Evolutionary conservation across 2,797 vertebrate species (phyloP).

Genomic region (Clarias fuscus): DNA sequence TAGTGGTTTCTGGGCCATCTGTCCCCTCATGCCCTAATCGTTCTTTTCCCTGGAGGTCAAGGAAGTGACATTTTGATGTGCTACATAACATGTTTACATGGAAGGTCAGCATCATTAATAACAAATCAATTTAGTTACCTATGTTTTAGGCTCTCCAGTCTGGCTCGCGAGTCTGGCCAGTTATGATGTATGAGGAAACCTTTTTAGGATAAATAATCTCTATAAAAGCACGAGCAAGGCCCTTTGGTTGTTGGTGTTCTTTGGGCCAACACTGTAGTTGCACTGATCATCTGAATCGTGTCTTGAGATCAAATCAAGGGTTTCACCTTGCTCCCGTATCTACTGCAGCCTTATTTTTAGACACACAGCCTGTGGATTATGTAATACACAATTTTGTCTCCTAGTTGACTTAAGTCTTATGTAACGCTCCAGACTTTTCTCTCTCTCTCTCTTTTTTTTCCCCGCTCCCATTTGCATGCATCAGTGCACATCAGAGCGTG

Average conservation of each 20-base stretch:
- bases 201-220: not conserved
- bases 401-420: conserved; percentile 50
- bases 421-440: conserved; percentile 40
- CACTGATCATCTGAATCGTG: conserved; percentile 12
- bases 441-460: not conserved
- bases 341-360: conserved; percentile 49
- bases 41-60: conserved; percentile 56
- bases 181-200: not conserved
- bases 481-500: conserved; percentile 31
- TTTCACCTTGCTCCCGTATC: conserved; percentile 58
- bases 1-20: conserved; percentile 74
- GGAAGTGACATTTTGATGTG: conserved; percentile 53
- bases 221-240: not conserved
- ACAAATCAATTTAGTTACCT: not conserved
- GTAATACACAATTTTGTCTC: conserved; percentile 52
- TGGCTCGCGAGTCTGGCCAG: not conserved
- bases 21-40: conserved; percentile 59
- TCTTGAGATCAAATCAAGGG: conserved; percentile 63
- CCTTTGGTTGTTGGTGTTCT: not conserved
- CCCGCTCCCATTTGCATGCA: conserved; percentile 3
- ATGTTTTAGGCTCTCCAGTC: not conserved
- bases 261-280: not conserved
- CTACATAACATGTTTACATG: conserved; percentile 21
- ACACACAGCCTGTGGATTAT: conserved; percentile 49
- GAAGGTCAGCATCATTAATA: conserved; percentile 22